Conservation (phyloP, 2,888 invertebrate genomes). For the Nebria brevicollis region DNA sequence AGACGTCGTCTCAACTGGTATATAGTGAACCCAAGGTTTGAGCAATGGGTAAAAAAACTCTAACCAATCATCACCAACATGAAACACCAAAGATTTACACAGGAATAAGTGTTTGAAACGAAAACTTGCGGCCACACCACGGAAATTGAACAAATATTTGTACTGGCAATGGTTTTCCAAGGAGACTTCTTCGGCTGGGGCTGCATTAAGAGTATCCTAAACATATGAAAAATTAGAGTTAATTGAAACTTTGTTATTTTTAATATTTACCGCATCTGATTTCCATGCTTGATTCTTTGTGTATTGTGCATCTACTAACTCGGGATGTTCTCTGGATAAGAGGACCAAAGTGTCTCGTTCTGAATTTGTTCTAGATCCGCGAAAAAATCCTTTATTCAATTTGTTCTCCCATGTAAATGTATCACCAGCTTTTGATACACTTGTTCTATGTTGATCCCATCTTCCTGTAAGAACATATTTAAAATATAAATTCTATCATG, state of each 20-base stretch:
- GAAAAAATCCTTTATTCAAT: conserved; percentile 79
- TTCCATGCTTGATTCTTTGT: conserved; percentile 99
- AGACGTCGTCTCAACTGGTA: conserved; percentile 78
- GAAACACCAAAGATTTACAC: conserved; percentile 92
- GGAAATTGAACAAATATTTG: conserved; percentile 94
- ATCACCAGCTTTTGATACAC: conserved; percentile 69
- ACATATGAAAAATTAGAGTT: conserved; percentile 47
- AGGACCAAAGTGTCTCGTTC: conserved; percentile 90
- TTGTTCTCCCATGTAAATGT: conserved; percentile 84
- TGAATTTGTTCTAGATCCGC: conserved; percentile 92
- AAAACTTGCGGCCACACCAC: conserved; percentile 97
- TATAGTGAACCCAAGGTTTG: conserved; percentile 95
- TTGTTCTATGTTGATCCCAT: conserved; percentile 84
- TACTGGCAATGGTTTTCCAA: conserved; percentile 93
- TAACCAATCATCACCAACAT: conserved; percentile 92
- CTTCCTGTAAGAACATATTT: conserved; percentile 67
- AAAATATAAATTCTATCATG: neutral
- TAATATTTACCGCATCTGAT: conserved; percentile 76
- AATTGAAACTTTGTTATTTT: neutral
- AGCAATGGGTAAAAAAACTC: conserved; percentile 94
- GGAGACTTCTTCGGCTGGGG: conserved; percentile 86
- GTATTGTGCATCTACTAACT: conserved; percentile 90
- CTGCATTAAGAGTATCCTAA: conserved; percentile 85
- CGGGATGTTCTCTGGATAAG: conserved; percentile 78
- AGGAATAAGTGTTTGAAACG: conserved; percentile 95